These are phyloP conservation scores for Isichthys henryi DNA, from an alignment of 2,113 vertebrate species.

Conservation along the genomic window DNA sequence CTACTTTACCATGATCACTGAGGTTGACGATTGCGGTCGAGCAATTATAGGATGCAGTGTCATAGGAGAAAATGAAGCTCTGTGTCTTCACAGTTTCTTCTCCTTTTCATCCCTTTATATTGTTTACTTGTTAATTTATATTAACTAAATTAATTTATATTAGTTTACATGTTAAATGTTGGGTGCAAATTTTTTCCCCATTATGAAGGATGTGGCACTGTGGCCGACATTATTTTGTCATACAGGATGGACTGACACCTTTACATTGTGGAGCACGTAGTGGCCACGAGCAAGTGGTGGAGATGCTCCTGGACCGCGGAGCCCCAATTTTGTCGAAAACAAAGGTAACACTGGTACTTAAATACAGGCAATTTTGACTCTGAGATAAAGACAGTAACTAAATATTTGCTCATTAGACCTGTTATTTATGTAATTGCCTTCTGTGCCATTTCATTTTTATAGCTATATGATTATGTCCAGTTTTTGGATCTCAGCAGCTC, in stretches of 20 bases:
- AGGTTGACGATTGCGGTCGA: background rate
- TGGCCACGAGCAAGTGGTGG: slow-evolving; percentile 93
- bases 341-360: slow-evolving; percentile 67
- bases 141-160: background rate
- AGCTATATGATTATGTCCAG: background rate
- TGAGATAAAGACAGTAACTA: background rate
- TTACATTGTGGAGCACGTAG: slow-evolving; percentile 93
- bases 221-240: background rate
- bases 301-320: slow-evolving; percentile 89
- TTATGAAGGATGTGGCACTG: background rate
- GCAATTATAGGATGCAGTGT: background rate
- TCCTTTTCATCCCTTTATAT: background rate
- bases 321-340: slow-evolving; percentile 97
- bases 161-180: background rate
- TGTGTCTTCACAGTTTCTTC: background rate
- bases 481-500: background rate
- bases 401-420: background rate
- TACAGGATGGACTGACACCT: slow-evolving; percentile 87
- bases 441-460: background rate
- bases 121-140: too few species aligned
- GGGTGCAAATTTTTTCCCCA: background rate
- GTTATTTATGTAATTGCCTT: background rate
- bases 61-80: background rate
- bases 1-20: background rate
- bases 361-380: background rate